Evolutionary conservation across 2,888 invertebrate species (phyloP), one percentile per base, ranked within the genome.

Genomic region (Noctua janthe): DNA sequence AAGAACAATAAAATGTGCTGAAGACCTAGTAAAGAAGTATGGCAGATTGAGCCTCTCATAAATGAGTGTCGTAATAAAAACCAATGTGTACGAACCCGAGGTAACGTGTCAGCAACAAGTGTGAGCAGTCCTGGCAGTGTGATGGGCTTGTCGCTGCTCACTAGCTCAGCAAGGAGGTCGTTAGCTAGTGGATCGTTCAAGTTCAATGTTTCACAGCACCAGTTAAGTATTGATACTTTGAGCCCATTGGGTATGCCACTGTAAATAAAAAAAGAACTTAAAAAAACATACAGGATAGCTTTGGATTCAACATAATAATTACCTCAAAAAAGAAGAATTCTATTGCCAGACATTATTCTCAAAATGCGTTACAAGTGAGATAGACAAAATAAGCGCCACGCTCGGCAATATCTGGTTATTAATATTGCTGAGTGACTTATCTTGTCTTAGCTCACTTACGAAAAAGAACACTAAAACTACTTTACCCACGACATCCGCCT

Each of bases 91-190:
- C 82, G 35, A 39, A 97, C 97, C 92, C 96, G 93, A 0, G 97
- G 97, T 81, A 97, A 88, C 5, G 97, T 97, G 77, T 97, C 96
- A 4, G 97, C 97, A 0, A 96, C 95, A n/a, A 97, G 89, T 10
- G 92, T 94, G 4, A 97, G 91, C 2, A 97, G 90, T 0, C 94
- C 95, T 0, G 95, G 92, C 73, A 96, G 82, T 1, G 95, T 95
- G 81, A 97, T 94, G 0, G 97, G 96, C 82, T 97, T 96, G 47
- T 96, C 96, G 76, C 91, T 94, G 71, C 92, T 94, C 29, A 96
- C 93, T 62, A 97, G 86, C 71, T 96, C 96, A 0, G 94, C 92
- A 0, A 97, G 88, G 2, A 96, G 89, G 35, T 97, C 96, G 81
- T 96, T 96, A 3, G 94, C 86, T 7, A 96, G 82, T 0, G 96